Conservation (phyloP, 2,797 vertebrate genomes). For the Pantherophis alleghaniensis region DNA sequence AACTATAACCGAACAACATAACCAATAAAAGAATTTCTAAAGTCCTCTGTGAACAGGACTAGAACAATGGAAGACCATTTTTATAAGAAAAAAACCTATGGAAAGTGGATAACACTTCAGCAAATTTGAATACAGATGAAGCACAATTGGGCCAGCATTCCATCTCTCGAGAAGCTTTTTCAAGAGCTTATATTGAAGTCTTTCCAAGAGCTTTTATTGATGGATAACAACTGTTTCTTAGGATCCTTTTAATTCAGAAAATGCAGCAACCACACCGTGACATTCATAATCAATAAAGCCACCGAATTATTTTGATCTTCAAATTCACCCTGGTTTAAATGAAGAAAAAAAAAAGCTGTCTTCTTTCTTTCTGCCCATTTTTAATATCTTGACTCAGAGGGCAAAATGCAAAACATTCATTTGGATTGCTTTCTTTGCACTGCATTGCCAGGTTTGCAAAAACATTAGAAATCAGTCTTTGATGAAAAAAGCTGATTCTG, state of each 20-base stretch:
- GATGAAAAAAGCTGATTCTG: constrained; percentile 6
- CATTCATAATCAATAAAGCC: not conserved
- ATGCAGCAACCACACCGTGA: not conserved
- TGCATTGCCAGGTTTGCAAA: constrained; percentile 21
- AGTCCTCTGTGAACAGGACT: not conserved
- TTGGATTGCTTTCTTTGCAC: not conserved
- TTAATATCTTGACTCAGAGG: not conserved
- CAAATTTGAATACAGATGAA: not conserved
- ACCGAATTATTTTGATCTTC: not conserved
- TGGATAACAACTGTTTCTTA: not conserved
- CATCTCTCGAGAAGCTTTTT: not conserved
- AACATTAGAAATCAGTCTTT: not conserved
- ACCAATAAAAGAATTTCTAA: not conserved
- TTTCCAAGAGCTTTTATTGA: not conserved
- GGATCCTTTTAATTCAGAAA: not conserved
- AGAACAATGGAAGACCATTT: not conserved
- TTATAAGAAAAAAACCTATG: not conserved
- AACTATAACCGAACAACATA: not conserved
- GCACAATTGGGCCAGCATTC: not conserved
- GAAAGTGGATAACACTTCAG: not conserved
- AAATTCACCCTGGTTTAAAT: not conserved
- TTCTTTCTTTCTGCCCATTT: not conserved
- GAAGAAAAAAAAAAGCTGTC: not conserved
- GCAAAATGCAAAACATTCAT: not conserved
- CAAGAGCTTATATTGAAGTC: not conserved